Conservation (phyloP, 2,113 vertebrate genomes). For the Centropristis striata region DNA sequence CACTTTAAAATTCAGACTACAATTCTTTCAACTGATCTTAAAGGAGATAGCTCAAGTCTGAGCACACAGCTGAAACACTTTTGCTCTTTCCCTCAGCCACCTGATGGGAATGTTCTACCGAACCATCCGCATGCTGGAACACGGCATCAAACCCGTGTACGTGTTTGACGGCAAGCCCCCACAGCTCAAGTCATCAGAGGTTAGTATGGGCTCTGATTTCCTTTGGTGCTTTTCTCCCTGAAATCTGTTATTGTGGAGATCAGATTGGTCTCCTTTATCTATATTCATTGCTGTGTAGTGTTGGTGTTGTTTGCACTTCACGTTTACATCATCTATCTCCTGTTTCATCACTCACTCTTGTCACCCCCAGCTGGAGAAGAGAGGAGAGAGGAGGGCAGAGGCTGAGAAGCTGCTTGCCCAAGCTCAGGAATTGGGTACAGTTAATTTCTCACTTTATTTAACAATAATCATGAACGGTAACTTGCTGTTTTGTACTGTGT, state of each 20-base stretch:
- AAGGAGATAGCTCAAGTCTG: background rate
- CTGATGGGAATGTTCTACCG: constrained; percentile 99
- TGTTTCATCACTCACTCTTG: background rate
- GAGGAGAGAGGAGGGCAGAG: constrained; percentile 92
- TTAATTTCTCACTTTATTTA: background rate
- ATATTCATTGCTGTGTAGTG: background rate
- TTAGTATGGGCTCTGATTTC: constrained; percentile 65
- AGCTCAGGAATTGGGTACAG: constrained; percentile 89
- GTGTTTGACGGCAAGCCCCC: constrained; percentile 98
- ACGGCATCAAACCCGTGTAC: constrained; percentile 95
- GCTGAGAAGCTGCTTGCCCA: constrained; percentile 93
- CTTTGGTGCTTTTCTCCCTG: background rate
- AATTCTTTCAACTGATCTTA: background rate
- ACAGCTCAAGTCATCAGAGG: constrained; percentile 93
- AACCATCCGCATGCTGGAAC: constrained; percentile 97
- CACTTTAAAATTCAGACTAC: background rate
- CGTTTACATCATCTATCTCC: background rate
- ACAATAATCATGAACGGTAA: background rate
- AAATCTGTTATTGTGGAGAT: background rate
- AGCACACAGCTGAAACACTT: background rate
- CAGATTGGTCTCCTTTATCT: background rate
- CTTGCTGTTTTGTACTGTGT: background rate
- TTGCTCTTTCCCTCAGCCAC: constrained; percentile 83
- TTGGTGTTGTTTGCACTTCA: background rate
- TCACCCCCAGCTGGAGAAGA: constrained; percentile 86